A percentile compares a stretch with the other conserved stretches of the same genome.
Evolutionary conservation across 2,113 vertebrate species (phyloP).

Genomic region (Leiothrix lutea): DNA sequence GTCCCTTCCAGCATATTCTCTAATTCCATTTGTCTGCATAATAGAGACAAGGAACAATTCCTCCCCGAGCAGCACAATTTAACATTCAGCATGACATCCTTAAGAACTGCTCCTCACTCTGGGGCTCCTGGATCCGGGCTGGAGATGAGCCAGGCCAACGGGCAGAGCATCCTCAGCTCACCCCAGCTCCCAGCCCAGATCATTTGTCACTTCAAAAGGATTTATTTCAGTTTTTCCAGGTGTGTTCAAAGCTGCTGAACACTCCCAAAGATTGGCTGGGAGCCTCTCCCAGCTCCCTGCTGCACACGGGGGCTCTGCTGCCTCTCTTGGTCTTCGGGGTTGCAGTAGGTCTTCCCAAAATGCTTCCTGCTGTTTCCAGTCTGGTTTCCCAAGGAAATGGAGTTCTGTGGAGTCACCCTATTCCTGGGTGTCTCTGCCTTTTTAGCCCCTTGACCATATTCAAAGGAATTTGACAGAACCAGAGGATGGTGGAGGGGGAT

Average conservation of each 20-base stretch:
- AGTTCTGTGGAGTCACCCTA: not conserved
- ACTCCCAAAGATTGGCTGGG: not conserved
- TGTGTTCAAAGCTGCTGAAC: not conserved
- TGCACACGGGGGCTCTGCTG: not conserved
- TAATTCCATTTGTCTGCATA: not conserved
- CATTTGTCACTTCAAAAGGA: not conserved
- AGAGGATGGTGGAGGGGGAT: not conserved
- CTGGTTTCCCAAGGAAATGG: not conserved
- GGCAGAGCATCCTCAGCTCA: not conserved
- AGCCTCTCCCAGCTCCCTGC: not conserved
- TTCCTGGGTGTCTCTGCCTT: not conserved
- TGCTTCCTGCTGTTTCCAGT: not conserved
- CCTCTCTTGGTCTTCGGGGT: not conserved
- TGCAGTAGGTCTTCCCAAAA: not conserved
- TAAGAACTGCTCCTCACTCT: not conserved
- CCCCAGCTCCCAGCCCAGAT: not conserved
- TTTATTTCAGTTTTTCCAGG: not conserved
- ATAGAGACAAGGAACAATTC: not conserved
- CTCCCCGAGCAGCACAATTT: not conserved
- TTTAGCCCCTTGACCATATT: not conserved
- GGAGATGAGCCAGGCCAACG: accelerated
- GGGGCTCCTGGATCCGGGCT: not conserved
- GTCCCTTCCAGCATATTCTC: not conserved
- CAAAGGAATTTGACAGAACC: not conserved
- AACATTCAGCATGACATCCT: not conserved